phyloP scores from a whole-genome alignment of 2,888 invertebrate genomes.

The Tipula helvola region DNA sequence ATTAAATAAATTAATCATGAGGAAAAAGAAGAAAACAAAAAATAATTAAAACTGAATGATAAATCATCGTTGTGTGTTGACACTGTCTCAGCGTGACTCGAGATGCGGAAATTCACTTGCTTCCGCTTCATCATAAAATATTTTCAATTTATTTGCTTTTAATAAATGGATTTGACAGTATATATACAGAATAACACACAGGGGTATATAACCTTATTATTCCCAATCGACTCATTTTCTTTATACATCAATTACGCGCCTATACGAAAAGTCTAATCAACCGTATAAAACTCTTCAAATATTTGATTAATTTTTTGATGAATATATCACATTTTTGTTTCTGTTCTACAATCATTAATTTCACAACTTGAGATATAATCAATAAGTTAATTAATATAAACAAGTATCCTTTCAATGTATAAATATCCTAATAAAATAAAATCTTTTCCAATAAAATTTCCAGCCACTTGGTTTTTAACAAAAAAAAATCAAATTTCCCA shows the following conservation, averaged over 20 bases:
- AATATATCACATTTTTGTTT: background rate
- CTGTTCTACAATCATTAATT: background rate
- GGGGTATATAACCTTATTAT: background rate
- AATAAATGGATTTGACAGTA: background rate
- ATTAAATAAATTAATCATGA: background rate
- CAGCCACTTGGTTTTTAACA: background rate
- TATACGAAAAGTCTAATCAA: background rate
- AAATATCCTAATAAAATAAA: background rate
- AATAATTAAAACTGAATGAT: background rate
- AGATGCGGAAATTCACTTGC: background rate
- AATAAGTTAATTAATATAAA: background rate
- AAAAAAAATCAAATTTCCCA: background rate
- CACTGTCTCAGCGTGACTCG: background rate
- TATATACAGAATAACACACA: background rate
- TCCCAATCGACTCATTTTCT: background rate
- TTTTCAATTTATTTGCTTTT: background rate
- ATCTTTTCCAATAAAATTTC: background rate
- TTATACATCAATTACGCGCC: background rate
- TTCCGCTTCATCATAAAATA: background rate
- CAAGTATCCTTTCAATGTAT: too few relatives aligned
- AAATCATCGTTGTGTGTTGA: background rate
- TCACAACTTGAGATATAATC: background rate
- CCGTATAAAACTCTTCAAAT: background rate
- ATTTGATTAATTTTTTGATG: background rate
- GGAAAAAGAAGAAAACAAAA: background rate